phyloP scores from a whole-genome alignment of 2,797 vertebrate species.

The Muscicapa striata region DNA sequence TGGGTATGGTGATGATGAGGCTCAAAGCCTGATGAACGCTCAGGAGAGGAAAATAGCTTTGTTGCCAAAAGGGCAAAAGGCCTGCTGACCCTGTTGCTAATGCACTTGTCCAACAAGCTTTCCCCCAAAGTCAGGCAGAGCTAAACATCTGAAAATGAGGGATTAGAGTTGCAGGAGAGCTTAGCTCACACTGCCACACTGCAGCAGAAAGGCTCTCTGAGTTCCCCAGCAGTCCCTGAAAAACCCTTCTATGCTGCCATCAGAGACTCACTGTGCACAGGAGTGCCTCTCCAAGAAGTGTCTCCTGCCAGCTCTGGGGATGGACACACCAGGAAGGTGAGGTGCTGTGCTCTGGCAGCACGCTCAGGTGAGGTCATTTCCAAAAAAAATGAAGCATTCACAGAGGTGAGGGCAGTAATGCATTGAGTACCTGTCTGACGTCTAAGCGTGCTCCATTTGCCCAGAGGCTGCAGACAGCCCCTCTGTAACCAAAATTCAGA shows the following conservation, averaged over 20 bases:
- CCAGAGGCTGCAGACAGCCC: neutral
- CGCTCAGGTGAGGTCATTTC: neutral
- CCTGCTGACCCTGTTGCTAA: neutral
- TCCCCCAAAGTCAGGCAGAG: neutral
- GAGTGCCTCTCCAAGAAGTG: neutral
- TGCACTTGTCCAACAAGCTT: neutral
- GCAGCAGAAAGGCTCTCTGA: neutral
- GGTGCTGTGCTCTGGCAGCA: neutral
- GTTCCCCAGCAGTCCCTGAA: neutral
- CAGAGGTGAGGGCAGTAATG: fast-evolving
- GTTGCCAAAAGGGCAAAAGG: neutral
- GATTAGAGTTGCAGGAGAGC: neutral
- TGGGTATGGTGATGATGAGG: too few species aligned
- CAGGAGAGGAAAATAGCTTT: neutral
- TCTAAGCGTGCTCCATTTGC: neutral
- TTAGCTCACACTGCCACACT: fast-evolving
- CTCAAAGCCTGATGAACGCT: neutral
- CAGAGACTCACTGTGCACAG: fast-evolving
- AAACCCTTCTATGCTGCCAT: fast-evolving
- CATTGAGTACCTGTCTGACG: neutral
- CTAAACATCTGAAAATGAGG: neutral
- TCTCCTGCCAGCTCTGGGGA: fast-evolving
- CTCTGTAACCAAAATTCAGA: neutral
- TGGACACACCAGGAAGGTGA: neutral
- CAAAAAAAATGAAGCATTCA: neutral